A percentile compares a stretch with the other conserved stretches of the same genome.
phyloP scores from a whole-genome alignment of 2,113 vertebrate species.

The Actenoides lindsayi region DNA sequence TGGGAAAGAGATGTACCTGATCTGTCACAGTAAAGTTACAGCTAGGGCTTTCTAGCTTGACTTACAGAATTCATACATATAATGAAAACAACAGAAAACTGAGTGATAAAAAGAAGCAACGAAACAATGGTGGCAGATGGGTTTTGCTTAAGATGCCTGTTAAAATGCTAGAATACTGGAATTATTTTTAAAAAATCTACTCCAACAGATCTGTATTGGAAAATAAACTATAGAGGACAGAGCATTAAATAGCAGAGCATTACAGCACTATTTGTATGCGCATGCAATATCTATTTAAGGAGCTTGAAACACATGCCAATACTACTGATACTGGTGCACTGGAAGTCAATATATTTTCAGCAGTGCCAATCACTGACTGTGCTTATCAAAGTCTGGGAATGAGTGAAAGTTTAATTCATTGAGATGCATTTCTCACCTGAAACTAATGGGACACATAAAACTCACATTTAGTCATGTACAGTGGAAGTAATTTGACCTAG shows the following conservation, averaged over 20 bases:
- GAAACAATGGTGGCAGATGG: slow-evolving; percentile 22
- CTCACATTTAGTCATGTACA: not conserved
- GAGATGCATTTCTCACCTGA: not conserved
- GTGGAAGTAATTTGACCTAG: not conserved
- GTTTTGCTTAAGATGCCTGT: not conserved
- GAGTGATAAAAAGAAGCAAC: not conserved
- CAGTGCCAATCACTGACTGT: not conserved
- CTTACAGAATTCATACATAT: not conserved
- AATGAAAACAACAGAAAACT: slow-evolving; percentile 4
- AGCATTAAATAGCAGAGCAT: slow-evolving; percentile 20
- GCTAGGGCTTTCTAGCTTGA: not conserved
- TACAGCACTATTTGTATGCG: not conserved
- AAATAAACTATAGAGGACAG: not conserved
- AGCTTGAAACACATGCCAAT: slow-evolving; percentile 14
- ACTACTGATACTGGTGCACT: not conserved
- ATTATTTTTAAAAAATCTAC: not conserved
- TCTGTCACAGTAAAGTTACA: not conserved
- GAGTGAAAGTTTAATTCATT: not conserved
- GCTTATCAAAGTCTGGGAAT: not conserved
- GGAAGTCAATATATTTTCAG: slow-evolving; percentile 21
- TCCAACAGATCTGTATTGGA: not conserved
- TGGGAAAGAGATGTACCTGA: not conserved
- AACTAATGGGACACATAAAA: not conserved
- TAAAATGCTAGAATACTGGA: slow-evolving; percentile 6
- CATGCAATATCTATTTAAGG: slow-evolving; percentile 27